Percentiles rank a stretch among this genome's conserved stretches.
Conservation (phyloP, 1,140 invertebrate genomes). For the Scaptomyza montana region DNA sequence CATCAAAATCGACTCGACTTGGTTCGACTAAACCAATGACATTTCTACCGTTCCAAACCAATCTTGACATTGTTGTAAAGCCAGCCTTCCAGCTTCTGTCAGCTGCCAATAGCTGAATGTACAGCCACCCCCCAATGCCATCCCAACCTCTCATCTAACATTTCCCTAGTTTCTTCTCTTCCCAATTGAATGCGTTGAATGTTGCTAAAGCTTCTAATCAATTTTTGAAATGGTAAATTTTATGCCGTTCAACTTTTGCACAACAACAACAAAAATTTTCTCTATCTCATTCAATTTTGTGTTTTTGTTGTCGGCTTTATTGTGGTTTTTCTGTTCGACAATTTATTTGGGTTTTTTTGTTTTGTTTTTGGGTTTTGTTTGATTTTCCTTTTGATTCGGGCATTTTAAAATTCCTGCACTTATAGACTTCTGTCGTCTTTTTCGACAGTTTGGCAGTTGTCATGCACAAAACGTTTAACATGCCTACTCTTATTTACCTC, state of each 20-base stretch:
- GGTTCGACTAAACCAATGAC: constrained; percentile 3
- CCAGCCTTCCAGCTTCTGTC: constrained; percentile 29
- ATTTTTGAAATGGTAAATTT: constrained; percentile 69
- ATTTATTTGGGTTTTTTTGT: no score
- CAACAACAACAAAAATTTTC: background rate
- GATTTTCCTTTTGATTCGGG: constrained; percentile 3
- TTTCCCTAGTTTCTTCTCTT: no score
- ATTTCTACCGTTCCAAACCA: background rate
- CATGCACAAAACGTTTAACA: constrained; percentile 76
- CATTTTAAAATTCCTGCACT: constrained; percentile 70
- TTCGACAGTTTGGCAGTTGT: constrained; percentile 59
- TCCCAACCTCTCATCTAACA: no score
- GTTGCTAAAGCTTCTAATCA: constrained; percentile 75
- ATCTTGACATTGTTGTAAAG: constrained; percentile 4
- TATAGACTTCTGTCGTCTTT: constrained; percentile 57
- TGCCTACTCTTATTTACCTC: constrained; percentile 77
- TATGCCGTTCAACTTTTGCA: constrained; percentile 54
- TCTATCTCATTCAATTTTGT: background rate
- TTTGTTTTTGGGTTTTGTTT: background rate
- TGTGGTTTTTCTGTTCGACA: constrained; percentile 16
- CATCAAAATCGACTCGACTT: constrained; percentile 41
- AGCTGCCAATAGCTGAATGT: constrained; percentile 24
- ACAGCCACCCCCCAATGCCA: constrained; percentile 5
- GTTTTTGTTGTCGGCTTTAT: constrained; percentile 1
- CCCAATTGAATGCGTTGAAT: constrained; percentile 41